Base-by-base conservation (phyloP, 2,113 vertebrate species). In the Zosterops hypoxanthus region DNA sequence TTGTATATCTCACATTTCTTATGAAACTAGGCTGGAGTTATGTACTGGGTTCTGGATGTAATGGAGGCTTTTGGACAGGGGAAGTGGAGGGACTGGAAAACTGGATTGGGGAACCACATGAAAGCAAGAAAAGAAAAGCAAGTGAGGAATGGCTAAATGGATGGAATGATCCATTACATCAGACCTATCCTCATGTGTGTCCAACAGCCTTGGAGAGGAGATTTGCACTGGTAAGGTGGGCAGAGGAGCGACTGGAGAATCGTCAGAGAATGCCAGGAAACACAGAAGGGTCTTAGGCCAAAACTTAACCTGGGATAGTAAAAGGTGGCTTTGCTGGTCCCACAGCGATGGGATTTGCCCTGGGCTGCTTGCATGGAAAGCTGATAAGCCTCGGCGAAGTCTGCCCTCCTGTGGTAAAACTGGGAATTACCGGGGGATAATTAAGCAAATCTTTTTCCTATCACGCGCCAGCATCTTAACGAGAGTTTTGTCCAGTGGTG, bases 381-480 rank as follows among this genome's bases (percentile, higher is more conserved):
- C 57, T 83, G 75, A 17, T 75, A 59, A 84, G 21, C 29, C 77
- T 90, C 64, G 75, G 83, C 63, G 24, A 94, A 94, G 92, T 91
- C 70, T 94, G 96, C 92, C 95, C 94, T 86, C 93, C 82, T 91
- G 96, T 95, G 97, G 52, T 66, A 46, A 86, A 94, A 47, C 41
- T 31, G 47, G 91, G 91, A 95, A 96, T 87, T 96, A 52, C 95
- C 36, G 9, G 46, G 46, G 57, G 49, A 93, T 86, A 88, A 90
- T 63, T 46, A 56, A 52, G 39, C 33, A 73, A 82, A 81, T 75
- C 39, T 41, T 64, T 82, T 70, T 36, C 22, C 2, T 77, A 25
- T 52, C 76, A 24, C 0, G 0, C 44, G 60, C 36, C 33, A 20
- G 63, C 20, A 39, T 73, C 75, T 44, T 77, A 56, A 73, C 23